These are phyloP conservation scores for Salvelinus alpinus DNA, from an alignment of 2,113 vertebrate species.

Conservation along the genomic window DNA sequence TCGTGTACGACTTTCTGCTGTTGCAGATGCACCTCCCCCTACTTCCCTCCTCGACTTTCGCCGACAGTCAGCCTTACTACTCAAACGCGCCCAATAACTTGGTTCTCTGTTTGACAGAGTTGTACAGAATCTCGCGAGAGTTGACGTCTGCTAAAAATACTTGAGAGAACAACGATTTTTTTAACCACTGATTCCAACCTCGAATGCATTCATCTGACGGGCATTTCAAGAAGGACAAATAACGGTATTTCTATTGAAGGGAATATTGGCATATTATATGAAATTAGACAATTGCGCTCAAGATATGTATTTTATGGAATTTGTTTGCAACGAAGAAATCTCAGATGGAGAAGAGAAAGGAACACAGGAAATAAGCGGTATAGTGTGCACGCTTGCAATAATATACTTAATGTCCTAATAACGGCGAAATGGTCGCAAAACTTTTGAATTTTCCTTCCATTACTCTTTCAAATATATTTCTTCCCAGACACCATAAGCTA, in stretches of 20 bases:
- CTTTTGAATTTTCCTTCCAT: not conserved
- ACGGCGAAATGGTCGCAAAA: not conserved
- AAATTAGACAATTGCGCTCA: not conserved
- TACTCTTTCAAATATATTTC: not conserved
- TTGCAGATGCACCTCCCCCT: too few relatives aligned
- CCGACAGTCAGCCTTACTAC: too few relatives aligned
- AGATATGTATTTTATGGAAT: not conserved
- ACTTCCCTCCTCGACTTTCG: too few relatives aligned
- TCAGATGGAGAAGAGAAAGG: constrained; percentile 8
- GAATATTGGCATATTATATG: not conserved
- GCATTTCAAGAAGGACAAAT: not conserved
- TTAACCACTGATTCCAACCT: not conserved
- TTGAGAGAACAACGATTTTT: too few relatives aligned
- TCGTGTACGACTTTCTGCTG: too few relatives aligned
- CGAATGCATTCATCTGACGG: not conserved
- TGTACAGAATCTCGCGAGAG: constrained; percentile 9
- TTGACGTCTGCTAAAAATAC: not conserved
- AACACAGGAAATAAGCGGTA: constrained; percentile 30
- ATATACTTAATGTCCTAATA: not conserved
- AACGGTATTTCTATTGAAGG: not conserved
- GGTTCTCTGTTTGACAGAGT: too few relatives aligned
- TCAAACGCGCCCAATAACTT: too few relatives aligned
- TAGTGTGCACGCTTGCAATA: constrained; percentile 13
- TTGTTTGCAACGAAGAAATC: not conserved
- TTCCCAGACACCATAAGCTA: not conserved